Evolutionary conservation across 1,140 invertebrate genomes (phyloP).

Genomic region (Bombus consobrinus): DNA sequence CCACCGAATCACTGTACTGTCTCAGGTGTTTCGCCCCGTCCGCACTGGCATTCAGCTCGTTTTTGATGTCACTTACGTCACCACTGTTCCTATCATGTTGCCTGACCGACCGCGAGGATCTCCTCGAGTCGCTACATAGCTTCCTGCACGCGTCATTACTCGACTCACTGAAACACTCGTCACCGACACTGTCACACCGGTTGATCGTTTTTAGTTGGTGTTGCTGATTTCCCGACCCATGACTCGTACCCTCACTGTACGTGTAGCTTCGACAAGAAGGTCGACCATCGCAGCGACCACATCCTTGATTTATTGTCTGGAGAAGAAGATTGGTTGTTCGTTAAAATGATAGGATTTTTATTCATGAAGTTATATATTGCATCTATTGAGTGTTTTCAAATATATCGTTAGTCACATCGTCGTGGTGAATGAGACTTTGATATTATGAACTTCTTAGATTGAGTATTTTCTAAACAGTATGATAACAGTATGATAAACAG

Average conservation of each 20-base stretch:
- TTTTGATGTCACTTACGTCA: conserved; percentile 67
- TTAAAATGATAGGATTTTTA: not conserved
- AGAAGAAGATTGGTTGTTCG: not conserved
- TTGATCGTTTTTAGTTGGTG: conserved; percentile 59
- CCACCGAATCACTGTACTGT: conserved; percentile 78
- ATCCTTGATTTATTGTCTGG: conserved; percentile 52
- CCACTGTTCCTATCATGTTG: conserved; percentile 65
- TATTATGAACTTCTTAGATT: too few relatives aligned
- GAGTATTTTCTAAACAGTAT: not conserved
- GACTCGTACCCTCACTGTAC: conserved; percentile 68
- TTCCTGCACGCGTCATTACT: conserved; percentile 54
- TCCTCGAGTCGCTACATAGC: conserved; percentile 54
- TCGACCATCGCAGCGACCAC: conserved; percentile 63
- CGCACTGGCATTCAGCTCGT: conserved; percentile 52
- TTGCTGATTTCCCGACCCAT: conserved; percentile 49
- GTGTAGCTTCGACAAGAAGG: conserved; percentile 70
- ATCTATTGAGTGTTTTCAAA: too few relatives aligned
- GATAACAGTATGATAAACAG: too few relatives aligned
- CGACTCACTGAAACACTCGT: conserved; percentile 70
- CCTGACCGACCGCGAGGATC: conserved; percentile 51
- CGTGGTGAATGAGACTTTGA: not conserved
- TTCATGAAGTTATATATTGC: not conserved
- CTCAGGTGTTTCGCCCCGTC: conserved; percentile 68
- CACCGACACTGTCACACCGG: conserved; percentile 76
- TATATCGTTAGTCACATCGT: too few relatives aligned